Evolutionary conservation across 2,888 invertebrate species (phyloP), one percentile per base, ranked within the genome.

Genomic region (Mythimna pallens): DNA sequence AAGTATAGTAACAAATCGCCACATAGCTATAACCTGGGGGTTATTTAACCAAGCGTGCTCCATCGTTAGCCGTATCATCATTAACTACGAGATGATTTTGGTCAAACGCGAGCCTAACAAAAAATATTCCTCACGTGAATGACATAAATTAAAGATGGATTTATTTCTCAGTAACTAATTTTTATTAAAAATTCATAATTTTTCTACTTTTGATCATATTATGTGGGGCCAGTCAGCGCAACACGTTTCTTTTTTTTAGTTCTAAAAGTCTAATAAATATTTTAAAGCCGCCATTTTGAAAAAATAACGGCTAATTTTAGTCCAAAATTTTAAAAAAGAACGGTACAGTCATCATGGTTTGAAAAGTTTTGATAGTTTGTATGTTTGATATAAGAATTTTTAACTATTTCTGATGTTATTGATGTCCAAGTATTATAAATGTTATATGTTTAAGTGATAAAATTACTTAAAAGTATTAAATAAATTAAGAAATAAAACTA

Each of bases 401-500:
- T n/a, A 68, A 52, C 4, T 69, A 8, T 7, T 22, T 54, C 25
- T 12, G 8, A 65, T 36, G 17, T 25, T 66, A 30, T 70, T 20
- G 43, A 70, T 70, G 70, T 54, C 43, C 30, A 71, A 70, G 70
- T 71, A 70, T 71, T 70, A 71, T 71, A 20, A 34, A 71, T 71
- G 22, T 34, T 43, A n/a, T 34, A 30, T 30, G 6, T 30, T 4
- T 55, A 30, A 30, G 6, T 36, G 12, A 54, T 69, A 22, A 14
- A 0, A 17, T 20, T 47, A 17, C 17, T 25, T 50, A 54, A 55
- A n/a, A 14, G 36, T 22, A 52, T 10, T 30, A 17, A 52, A n/a
- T 30, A 34, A 69, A 12, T 25, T 14, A 50, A 25, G n/a, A 25
- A 68, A 30, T 22, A 22, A 17, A 34, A 9, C 25, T 50, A 12